These are phyloP conservation scores for Podabrus alpinus DNA, from an alignment of 2,888 invertebrate genomes.

Conservation along the genomic window DNA sequence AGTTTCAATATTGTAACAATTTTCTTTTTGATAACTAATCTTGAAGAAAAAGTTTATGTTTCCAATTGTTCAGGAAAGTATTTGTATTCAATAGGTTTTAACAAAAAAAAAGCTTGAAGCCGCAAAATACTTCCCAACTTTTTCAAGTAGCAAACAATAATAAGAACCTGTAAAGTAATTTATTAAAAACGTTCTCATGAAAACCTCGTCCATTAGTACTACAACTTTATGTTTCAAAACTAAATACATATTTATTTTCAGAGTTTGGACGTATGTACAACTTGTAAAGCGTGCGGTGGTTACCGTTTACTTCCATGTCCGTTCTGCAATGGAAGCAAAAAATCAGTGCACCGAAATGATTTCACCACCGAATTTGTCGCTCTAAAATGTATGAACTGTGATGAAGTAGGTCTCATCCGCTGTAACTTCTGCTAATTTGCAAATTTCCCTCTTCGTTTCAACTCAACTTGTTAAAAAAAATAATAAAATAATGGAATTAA, in stretches of 20 bases:
- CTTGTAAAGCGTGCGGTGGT: constrained; percentile 90
- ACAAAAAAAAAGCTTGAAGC: not conserved
- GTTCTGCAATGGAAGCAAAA: constrained; percentile 94
- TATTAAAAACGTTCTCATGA: not conserved
- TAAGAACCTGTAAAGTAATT: not conserved
- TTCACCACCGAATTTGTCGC: constrained; percentile 94
- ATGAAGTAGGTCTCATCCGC: constrained; percentile 90
- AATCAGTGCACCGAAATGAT: constrained; percentile 90
- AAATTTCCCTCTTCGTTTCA: not conserved
- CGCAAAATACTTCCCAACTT: not conserved
- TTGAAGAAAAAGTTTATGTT: not conserved
- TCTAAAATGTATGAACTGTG: constrained; percentile 92
- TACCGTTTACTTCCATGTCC: constrained; percentile 89
- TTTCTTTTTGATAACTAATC: not conserved
- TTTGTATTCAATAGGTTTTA: not conserved
- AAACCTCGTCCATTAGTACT: not conserved
- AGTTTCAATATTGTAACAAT: not conserved
- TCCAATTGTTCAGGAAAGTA: not conserved
- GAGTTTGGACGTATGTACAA: constrained; percentile 79
- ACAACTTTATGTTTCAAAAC: not conserved
- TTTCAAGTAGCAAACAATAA: not conserved
- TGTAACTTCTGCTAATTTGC: constrained; percentile 76
- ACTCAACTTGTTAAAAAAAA: not conserved
- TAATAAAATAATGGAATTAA: not conserved
- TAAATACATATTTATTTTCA: constrained; percentile 56